Percentiles rank a stretch among this genome's conserved stretches.
These are phyloP conservation scores for Stegostoma tigrinum DNA, from an alignment of 2,113 vertebrate species.

Conservation along the genomic window DNA sequence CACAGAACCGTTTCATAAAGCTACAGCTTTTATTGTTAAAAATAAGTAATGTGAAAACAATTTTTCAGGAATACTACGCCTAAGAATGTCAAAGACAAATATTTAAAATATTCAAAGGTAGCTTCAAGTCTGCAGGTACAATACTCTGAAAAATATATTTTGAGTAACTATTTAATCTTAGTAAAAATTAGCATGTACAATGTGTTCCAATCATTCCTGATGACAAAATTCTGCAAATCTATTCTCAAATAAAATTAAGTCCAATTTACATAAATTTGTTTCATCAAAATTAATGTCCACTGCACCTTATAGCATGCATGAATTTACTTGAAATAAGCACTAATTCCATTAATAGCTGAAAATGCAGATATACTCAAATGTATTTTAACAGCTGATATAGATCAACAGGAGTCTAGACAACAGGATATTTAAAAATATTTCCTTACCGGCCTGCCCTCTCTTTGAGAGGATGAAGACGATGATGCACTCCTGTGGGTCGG, in stretches of 20 bases:
- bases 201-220: not conserved
- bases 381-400: not conserved
- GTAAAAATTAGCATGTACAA: not conserved
- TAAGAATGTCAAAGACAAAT: not conserved
- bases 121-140: not conserved
- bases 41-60: not conserved
- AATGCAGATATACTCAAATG: not conserved
- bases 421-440: not conserved
- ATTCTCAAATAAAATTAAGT: not conserved
- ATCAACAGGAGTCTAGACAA: not conserved
- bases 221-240: not conserved
- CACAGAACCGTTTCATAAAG: not conserved
- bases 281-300: not conserved
- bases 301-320: not conserved
- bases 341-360: not conserved
- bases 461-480: constrained; percentile 81
- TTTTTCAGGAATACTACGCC: not conserved
- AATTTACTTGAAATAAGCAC: not conserved
- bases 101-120: not conserved
- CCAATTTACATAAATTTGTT: not conserved
- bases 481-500: constrained; percentile 90
- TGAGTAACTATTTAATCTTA: not conserved
- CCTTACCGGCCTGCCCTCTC: constrained; percentile 88
- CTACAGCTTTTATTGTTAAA: not conserved
- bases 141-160: not conserved